These are phyloP conservation scores for Tor tambroides DNA, from an alignment of 2,113 vertebrate genomes.

Conservation along the genomic window DNA sequence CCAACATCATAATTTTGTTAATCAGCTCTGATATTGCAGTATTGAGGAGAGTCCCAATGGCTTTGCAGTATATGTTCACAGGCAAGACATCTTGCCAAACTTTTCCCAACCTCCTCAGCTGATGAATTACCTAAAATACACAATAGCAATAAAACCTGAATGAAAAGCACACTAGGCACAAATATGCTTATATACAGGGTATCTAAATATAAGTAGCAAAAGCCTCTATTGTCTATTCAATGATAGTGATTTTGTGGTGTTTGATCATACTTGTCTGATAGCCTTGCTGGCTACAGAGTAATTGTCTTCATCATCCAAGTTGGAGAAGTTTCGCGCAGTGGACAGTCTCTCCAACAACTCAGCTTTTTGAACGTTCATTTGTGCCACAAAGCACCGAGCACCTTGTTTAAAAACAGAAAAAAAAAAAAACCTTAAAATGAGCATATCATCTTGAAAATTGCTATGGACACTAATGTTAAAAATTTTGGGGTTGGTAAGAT, in stretches of 20 bases:
- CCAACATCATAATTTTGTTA: constrained; percentile 84
- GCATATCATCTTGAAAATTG: too few species aligned
- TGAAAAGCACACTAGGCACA: background rate
- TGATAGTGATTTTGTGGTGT: background rate
- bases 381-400: constrained; percentile 88
- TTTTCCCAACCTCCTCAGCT: constrained; percentile 87
- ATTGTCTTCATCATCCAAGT: constrained; percentile 91
- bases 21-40: constrained; percentile 86
- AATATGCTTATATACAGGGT: background rate
- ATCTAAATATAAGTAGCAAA: background rate
- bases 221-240: too few species aligned
- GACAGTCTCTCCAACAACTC: constrained; percentile 93
- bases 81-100: constrained; percentile 97
- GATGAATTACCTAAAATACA: constrained; percentile 87
- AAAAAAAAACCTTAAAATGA: too few species aligned
- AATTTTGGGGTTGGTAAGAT: too few species aligned
- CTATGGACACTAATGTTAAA: background rate
- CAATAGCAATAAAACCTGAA: background rate
- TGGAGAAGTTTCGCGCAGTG: constrained; percentile 90
- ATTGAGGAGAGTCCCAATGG: constrained; percentile 91
- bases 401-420: constrained; percentile 72
- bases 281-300: constrained; percentile 90
- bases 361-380: constrained; percentile 88
- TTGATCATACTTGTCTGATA: constrained; percentile 79
- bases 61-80: constrained; percentile 91